These are phyloP conservation scores for Dicrurus megarhynchus DNA, from an alignment of 2,113 vertebrate species.

Conservation along the genomic window DNA sequence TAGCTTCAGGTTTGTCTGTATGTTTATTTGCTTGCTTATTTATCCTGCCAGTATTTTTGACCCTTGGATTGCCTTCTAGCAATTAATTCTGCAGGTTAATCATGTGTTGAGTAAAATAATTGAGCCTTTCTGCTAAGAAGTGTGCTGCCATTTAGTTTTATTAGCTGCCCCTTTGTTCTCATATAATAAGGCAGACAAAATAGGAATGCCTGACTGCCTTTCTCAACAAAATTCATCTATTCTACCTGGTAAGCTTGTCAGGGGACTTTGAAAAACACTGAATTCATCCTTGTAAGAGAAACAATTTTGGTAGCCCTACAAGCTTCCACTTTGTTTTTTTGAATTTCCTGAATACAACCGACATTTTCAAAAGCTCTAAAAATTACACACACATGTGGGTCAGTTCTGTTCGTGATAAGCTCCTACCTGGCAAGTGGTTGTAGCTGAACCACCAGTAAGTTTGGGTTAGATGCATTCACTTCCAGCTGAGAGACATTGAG, in stretches of 20 bases:
- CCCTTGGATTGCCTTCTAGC: background rate
- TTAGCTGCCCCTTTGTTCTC: conserved; percentile 9
- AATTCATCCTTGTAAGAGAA: background rate
- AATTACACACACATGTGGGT: background rate
- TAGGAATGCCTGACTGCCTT: background rate
- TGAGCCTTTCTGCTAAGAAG: background rate
- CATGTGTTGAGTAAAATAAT: conserved; percentile 24
- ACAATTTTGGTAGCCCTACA: background rate
- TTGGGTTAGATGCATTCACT: conserved; percentile 23
- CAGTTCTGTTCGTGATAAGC: background rate
- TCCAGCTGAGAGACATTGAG: conserved; percentile 10
- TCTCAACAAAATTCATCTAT: background rate
- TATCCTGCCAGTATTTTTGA: background rate
- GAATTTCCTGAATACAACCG: background rate
- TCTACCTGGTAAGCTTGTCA: background rate
- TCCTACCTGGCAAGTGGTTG: conserved; percentile 54
- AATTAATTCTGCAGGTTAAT: conserved; percentile 46
- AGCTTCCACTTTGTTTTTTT: background rate
- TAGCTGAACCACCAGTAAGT: conserved; percentile 61
- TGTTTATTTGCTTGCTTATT: background rate
- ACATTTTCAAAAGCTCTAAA: background rate
- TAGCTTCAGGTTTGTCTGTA: background rate
- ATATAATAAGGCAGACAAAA: conserved; percentile 25
- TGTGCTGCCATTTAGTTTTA: conserved; percentile 14
- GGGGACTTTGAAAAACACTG: background rate